Percentiles rank a stretch among this genome's conserved stretches.
These are phyloP conservation scores for Cheirogaleus major DNA, from an alignment of 2,797 vertebrate genomes.

Conservation along the genomic window DNA sequence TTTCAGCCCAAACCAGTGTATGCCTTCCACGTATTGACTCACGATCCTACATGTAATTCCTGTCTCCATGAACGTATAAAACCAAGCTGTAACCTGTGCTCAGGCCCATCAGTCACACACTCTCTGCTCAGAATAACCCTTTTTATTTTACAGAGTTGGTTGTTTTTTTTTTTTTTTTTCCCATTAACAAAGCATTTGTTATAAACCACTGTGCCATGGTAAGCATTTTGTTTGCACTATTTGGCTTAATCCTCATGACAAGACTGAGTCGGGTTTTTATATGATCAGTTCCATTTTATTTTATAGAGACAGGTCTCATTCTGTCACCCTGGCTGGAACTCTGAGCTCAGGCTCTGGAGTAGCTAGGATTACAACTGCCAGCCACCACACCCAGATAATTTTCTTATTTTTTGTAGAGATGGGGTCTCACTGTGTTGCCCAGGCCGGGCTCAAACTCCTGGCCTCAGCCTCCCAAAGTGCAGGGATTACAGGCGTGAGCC, in stretches of 20 bases:
- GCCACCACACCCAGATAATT: no score
- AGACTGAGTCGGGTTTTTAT: neutral
- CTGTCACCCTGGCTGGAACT: no score
- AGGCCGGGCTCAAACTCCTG: neutral
- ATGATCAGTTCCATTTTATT: neutral
- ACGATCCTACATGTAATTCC: accelerated
- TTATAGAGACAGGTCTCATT: neutral
- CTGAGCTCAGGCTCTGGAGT: no score
- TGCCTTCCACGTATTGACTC: neutral
- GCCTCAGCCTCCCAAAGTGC: neutral
- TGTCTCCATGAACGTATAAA: neutral
- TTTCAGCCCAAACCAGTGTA: neutral
- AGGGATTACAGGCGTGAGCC: neutral
- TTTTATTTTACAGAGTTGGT: neutral
- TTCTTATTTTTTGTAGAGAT: neutral
- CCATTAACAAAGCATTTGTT: neutral
- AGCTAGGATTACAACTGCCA: no score
- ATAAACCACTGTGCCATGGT: neutral
- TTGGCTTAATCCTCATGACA: neutral
- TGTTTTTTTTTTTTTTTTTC: neutral
- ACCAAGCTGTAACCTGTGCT: neutral
- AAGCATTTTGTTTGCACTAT: neutral
- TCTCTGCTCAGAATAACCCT: neutral
- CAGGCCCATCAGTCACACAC: neutral
- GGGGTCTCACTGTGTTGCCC: neutral